Evolutionary conservation across 2,888 invertebrate species (phyloP).

Genomic region (Sinhomidia bicolor): DNA sequence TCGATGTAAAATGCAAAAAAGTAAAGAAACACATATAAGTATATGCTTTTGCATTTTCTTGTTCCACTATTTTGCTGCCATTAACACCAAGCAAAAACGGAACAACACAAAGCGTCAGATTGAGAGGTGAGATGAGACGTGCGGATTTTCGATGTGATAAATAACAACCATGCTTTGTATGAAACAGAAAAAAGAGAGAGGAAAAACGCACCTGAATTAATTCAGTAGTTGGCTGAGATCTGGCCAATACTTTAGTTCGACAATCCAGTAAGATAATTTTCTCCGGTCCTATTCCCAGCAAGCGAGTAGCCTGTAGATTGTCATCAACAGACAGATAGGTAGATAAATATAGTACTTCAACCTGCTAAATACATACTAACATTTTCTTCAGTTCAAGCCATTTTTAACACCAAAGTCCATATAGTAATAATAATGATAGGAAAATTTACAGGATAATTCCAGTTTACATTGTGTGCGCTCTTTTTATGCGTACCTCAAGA

Average conservation of each 20-base stretch:
- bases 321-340: neutral
- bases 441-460: too few species aligned
- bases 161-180: neutral
- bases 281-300: constrained; percentile 85
- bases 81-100: neutral
- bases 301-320: constrained; percentile 83
- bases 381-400: too few species aligned
- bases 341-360: too few species aligned
- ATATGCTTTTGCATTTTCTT: neutral
- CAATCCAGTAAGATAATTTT: constrained; percentile 85
- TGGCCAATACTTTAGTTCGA: constrained; percentile 84
- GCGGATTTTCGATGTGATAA: neutral
- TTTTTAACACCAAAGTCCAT: too few species aligned
- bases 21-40: neutral
- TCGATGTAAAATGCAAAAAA: too few species aligned
- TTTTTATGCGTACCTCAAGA: too few species aligned
- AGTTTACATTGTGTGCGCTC: too few species aligned
- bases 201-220: constrained; percentile 82
- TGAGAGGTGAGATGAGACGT: neutral
- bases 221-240: constrained; percentile 84
- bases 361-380: too few species aligned
- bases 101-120: neutral
- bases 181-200: neutral
- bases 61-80: neutral
- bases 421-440: too few species aligned